A percentile compares a stretch with the other conserved stretches of the same genome.
Conservation (phyloP, 2,888 invertebrate genomes). For the Oxystoma pomonae region DNA sequence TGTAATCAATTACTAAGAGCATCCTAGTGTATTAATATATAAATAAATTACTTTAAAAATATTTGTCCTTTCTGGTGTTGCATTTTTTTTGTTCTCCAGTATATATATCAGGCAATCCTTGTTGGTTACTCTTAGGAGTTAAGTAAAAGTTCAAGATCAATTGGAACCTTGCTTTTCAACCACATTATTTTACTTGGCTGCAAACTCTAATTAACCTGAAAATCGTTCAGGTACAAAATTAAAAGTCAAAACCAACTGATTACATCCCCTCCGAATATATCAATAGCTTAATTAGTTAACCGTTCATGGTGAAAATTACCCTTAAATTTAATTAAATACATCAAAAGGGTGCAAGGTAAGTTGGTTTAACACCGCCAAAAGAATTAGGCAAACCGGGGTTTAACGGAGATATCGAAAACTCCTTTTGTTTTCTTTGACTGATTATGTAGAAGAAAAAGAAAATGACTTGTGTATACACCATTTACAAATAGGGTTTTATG, state of each 20-base stretch:
- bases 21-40: too few relatives aligned
- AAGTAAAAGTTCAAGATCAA: too few relatives aligned
- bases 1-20: too few relatives aligned
- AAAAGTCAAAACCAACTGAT: conserved; percentile 37
- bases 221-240: conserved; percentile 41
- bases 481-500: background rate
- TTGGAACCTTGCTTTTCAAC: too few relatives aligned
- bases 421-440: background rate
- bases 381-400: background rate
- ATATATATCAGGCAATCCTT: too few relatives aligned
- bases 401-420: background rate
- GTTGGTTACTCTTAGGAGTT: too few relatives aligned
- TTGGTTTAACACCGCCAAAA: background rate
- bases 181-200: too few relatives aligned
- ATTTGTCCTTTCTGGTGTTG: too few relatives aligned
- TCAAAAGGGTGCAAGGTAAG: background rate
- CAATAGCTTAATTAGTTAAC: background rate
- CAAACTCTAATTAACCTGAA: conserved; percentile 5
- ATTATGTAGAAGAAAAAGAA: too few relatives aligned
- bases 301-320: background rate
- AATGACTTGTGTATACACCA: background rate
- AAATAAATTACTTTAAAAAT: too few relatives aligned
- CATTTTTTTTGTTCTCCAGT: too few relatives aligned
- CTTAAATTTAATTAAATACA: background rate
- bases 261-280: background rate